A percentile compares a stretch with the other conserved stretches of the same genome.
Conservation (phyloP, 1,140 invertebrate species). For the Neodiprion fabricii region DNA sequence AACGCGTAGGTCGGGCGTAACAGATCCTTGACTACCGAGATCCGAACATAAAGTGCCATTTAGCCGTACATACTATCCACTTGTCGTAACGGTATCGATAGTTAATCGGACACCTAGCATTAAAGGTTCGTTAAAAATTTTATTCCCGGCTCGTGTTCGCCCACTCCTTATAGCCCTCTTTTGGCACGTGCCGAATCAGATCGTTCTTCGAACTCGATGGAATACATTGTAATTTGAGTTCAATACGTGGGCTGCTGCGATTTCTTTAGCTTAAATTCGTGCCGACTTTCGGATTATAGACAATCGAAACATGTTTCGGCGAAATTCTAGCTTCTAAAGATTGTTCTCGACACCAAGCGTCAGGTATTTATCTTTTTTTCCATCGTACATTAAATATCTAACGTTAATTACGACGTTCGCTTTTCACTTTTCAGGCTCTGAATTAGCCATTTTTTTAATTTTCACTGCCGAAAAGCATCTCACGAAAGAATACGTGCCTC, state of each 20-base stretch:
- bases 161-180: background rate
- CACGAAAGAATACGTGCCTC: no score
- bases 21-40: background rate
- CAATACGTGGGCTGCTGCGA: no score
- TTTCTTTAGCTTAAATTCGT: background rate
- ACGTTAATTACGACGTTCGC: no score
- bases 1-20: background rate
- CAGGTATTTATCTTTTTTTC: no score
- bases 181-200: background rate
- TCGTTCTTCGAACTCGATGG: background rate
- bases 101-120: background rate
- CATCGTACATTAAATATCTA: no score
- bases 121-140: background rate
- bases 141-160: background rate
- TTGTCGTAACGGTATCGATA: background rate
- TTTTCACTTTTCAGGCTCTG: no score
- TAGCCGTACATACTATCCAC: background rate
- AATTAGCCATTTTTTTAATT: no score
- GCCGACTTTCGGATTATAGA: background rate
- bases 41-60: background rate
- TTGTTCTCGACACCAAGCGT: no score
- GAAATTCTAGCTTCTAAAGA: no score
- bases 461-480: no score
- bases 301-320: no score
- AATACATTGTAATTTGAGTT: no score